These are phyloP conservation scores for Poecilia latipinna DNA, from an alignment of 2,113 vertebrate species.

Conservation along the genomic window DNA sequence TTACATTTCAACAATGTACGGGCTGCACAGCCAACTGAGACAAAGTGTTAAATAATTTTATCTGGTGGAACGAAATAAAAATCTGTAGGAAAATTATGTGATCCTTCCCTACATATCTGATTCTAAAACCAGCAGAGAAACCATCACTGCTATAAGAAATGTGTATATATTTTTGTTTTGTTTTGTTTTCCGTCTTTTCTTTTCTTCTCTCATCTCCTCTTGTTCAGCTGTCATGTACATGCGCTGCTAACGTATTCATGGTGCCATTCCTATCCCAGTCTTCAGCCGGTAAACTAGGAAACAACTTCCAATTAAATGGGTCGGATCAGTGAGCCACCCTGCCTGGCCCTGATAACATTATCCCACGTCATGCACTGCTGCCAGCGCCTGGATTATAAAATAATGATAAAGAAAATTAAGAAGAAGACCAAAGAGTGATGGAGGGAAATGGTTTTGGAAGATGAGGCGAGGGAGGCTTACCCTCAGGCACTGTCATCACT, in stretches of 20 bases:
- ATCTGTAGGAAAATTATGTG: background rate
- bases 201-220: background rate
- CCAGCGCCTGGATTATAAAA: conserved; percentile 57
- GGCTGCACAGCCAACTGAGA: no score
- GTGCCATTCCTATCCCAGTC: conserved; percentile 14
- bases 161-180: background rate
- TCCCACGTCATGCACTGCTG: conserved; percentile 47
- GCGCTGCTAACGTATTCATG: conserved; percentile 4
- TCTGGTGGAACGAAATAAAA: no score
- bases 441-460: conserved; percentile 27
- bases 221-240: conserved; percentile 14
- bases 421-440: conserved; percentile 33
- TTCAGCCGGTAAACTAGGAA: conserved; percentile 35
- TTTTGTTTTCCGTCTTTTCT: background rate
- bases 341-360: conserved; percentile 65
- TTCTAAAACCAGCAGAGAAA: background rate
- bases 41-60: no score
- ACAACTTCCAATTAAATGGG: conserved; percentile 68
- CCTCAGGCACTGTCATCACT: conserved; percentile 34
- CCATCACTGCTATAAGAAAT: background rate
- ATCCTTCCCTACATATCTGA: no score
- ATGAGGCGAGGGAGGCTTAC: conserved; percentile 25
- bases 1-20: no score
- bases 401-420: conserved; percentile 39
- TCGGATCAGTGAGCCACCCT: conserved; percentile 49